A percentile compares a stretch with the other conserved stretches of the same genome.
Evolutionary conservation across 2,888 invertebrate genomes (phyloP).

Genomic region (Leptinotarsa tumamoca): DNA sequence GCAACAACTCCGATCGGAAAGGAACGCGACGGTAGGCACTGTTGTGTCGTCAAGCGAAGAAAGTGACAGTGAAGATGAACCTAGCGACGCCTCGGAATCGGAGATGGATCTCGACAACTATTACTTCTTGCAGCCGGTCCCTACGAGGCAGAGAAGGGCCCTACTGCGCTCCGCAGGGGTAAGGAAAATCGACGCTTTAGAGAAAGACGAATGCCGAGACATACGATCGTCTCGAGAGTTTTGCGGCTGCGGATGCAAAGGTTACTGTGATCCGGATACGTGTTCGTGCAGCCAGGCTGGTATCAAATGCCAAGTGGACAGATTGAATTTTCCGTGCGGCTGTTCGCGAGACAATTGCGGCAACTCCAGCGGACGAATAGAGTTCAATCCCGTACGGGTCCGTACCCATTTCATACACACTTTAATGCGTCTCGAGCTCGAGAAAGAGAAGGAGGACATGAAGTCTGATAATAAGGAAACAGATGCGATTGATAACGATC

Average conservation of each 20-base stretch:
- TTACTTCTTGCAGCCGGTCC: conserved; percentile 92
- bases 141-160: conserved; percentile 89
- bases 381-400: conserved; percentile 95
- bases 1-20: conserved; percentile 78
- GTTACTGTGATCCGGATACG: conserved; percentile 94
- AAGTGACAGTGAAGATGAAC: conserved; percentile 87
- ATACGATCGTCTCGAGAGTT: conserved; percentile 93
- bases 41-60: conserved; percentile 83
- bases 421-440: conserved; percentile 90
- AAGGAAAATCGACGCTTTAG: conserved; percentile 90
- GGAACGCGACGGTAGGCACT: conserved; percentile 67
- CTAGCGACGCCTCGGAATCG: conserved; percentile 83
- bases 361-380: conserved; percentile 92
- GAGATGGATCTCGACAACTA: conserved; percentile 91
- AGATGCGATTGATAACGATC: conserved; percentile 68
- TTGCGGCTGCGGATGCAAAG: conserved; percentile 93
- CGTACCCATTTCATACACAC: conserved; percentile 98
- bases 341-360: conserved; percentile 95
- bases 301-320: conserved; percentile 97
- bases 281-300: conserved; percentile 95
- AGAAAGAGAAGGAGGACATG: conserved; percentile 70
- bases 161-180: conserved; percentile 93
- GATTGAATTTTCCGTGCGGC: conserved; percentile 96
- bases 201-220: conserved; percentile 94
- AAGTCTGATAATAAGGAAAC: conserved; percentile 65